Evolutionary conservation across 2,888 invertebrate species (phyloP), one percentile per base, ranked within the genome.

Genomic region (Stenodema calcarata): DNA sequence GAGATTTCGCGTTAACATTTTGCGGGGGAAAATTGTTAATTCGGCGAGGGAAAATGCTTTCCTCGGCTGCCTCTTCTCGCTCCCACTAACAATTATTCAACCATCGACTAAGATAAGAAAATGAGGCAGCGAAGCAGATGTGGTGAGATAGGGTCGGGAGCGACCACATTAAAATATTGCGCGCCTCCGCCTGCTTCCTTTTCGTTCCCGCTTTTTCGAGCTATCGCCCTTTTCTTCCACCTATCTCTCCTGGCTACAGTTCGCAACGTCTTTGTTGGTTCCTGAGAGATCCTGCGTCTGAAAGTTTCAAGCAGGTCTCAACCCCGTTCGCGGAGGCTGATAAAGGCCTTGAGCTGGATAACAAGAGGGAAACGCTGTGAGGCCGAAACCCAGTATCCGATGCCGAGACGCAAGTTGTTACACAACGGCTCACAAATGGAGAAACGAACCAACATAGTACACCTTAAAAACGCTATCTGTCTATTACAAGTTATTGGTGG

Each of bases 121-220:
- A 76, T 76, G 75, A 76, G 27, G 75, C 75, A 76, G 75, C 41
- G 75, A 41, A 76, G 75, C 75, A 76, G 75, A 76, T 76, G 75
- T 76, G 75, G 30, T 7, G 28, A 41, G 75, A 76, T 76, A 76
- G 30, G 28, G 70, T 14, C 18, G 70, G 70, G 27, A 70, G 18
- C 35, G n/a, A 18, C 50, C 50, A 50, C 50, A 50, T 50, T 50
- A 50, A 50, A 50, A 50, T 50, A 50, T 50, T 50, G 50, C 50
- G 50, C 16, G n/a, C 50, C 50, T n/a, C 50, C 50, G n/a, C 50
- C 50, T 18, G 6, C 50, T 50, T 50, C 50, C 50, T 14, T 18
- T 50, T 50, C 16, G 50, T 50, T 50, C 16, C n/a, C n/a, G 16
- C 50, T 11, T 50, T 50, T 50, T 50, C 50, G 16, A n/a, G 50